These are phyloP conservation scores for Chondrosia reniformis DNA, from an alignment of 37 sponge, comb jelly and placozoan species.

Conservation along the genomic window DNA sequence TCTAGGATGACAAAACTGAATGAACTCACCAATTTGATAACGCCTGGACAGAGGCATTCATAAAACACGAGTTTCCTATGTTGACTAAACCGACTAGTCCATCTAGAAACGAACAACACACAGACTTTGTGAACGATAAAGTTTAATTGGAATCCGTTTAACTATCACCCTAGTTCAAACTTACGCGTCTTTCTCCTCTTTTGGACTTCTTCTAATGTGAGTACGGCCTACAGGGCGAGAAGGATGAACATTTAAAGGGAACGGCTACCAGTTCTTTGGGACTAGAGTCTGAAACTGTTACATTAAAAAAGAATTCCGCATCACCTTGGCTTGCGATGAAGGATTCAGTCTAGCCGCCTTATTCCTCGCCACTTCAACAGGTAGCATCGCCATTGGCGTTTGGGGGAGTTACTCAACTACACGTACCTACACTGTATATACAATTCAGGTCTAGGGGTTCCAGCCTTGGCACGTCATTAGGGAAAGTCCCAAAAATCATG, in stretches of 20 bases:
- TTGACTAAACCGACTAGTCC: conserved; percentile 79
- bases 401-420: too few species aligned
- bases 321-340: not conserved
- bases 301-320: not conserved
- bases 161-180: not conserved
- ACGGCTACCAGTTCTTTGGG: not conserved
- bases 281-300: not conserved
- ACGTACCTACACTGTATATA: too few species aligned
- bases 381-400: conserved; percentile 4
- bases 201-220: not conserved
- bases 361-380: not conserved
- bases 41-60: conserved; percentile 80
- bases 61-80: conserved; percentile 84
- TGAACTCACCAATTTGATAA: conserved; percentile 86
- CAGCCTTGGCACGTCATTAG: too few species aligned
- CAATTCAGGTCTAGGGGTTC: too few species aligned
- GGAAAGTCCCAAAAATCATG: too few species aligned
- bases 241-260: not conserved
- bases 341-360: not conserved
- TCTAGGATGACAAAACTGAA: too few species aligned
- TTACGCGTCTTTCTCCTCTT: not conserved
- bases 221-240: not conserved
- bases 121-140: not conserved
- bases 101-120: not conserved
- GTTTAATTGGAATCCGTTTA: not conserved